phyloP scores from a whole-genome alignment of 2,113 vertebrate species.

The Esox niger region DNA sequence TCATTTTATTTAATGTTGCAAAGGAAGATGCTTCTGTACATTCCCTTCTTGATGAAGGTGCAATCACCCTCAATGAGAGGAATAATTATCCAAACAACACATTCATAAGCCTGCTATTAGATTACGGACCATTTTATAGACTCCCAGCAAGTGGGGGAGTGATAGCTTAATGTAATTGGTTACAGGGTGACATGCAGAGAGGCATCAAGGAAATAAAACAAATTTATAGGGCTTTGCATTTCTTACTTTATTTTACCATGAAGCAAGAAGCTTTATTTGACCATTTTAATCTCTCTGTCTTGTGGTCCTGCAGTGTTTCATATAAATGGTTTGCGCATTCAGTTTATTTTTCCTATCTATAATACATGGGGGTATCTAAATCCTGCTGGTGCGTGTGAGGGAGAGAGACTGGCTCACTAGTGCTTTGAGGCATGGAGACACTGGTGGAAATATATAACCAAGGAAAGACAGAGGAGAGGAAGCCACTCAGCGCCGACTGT shows the following conservation, averaged over 20 bases:
- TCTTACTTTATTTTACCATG: no score
- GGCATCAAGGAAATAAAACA: constrained; percentile 37
- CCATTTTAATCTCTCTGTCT: constrained; percentile 61
- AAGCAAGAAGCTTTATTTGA: constrained; percentile 57
- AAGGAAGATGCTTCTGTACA: constrained; percentile 39
- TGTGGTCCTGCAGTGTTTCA: constrained; percentile 66
- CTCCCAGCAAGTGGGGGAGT: constrained; percentile 48
- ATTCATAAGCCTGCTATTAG: constrained; percentile 61
- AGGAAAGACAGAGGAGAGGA: constrained; percentile 37
- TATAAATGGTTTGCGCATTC: constrained; percentile 61
- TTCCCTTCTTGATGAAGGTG: constrained; percentile 62
- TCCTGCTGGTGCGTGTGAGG: constrained; percentile 65
- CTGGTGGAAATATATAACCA: constrained; percentile 64
- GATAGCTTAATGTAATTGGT: constrained; percentile 62
- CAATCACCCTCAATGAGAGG: constrained; percentile 61
- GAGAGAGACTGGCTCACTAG: constrained; percentile 49
- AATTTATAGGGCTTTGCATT: constrained; percentile 42
- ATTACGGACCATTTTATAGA: constrained; percentile 65
- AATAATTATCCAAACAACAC: constrained; percentile 66
- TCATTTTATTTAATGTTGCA: constrained; percentile 55
- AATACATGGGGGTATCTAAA: constrained; percentile 68
- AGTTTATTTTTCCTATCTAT: constrained; percentile 70
- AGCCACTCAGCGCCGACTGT: constrained; percentile 32
- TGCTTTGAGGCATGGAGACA: constrained; percentile 61
- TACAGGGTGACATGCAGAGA: constrained; percentile 44